These are phyloP conservation scores for Stenoptilia bipunctidactyla DNA, from an alignment of 2,888 invertebrate species.

Conservation along the genomic window DNA sequence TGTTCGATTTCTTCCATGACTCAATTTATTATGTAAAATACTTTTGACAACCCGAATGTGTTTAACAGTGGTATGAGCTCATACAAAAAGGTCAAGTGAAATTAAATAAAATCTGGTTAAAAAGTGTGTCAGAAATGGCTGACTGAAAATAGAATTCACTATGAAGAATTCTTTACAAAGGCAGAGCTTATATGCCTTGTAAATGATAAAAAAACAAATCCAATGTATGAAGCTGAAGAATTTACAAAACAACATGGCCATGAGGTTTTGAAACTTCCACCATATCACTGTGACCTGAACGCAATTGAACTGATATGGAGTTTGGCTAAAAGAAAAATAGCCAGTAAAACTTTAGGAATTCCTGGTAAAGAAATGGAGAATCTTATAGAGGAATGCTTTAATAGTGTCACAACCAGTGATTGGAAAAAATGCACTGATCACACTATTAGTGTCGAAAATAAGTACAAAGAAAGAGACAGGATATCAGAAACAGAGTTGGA, in stretches of 20 bases:
- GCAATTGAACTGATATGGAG: conserved; percentile 14
- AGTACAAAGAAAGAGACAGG: conserved; percentile 11
- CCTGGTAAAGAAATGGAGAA: conserved; percentile 8
- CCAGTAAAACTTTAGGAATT: conserved; percentile 10
- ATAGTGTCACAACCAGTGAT: conserved; percentile 9
- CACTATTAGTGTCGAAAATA: conserved; percentile 11
- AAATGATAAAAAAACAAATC: conserved; percentile 14
- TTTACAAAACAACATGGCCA: conserved; percentile 14
- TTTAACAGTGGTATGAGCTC: too few relatives aligned
- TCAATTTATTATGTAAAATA: too few relatives aligned
- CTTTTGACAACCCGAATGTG: too few relatives aligned
- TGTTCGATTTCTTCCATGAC: too few relatives aligned
- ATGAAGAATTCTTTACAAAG: conserved; percentile 13
- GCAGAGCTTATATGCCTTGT: conserved; percentile 14
- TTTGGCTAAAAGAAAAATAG: conserved; percentile 13
- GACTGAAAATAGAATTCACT: conserved; percentile 12
- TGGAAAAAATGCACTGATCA: conserved; percentile 13
- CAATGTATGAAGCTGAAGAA: too few relatives aligned
- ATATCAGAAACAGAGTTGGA: conserved; percentile 10
- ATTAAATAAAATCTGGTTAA: too few relatives aligned
- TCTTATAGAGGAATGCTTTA: conserved; percentile 4
- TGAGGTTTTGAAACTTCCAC: conserved; percentile 13
- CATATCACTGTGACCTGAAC: conserved; percentile 14
- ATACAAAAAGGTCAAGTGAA: too few relatives aligned
- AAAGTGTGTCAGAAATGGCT: conserved; percentile 14